Base-by-base conservation (phyloP, 1,140 invertebrate genomes). In the Euglossa dilemma region DNA sequence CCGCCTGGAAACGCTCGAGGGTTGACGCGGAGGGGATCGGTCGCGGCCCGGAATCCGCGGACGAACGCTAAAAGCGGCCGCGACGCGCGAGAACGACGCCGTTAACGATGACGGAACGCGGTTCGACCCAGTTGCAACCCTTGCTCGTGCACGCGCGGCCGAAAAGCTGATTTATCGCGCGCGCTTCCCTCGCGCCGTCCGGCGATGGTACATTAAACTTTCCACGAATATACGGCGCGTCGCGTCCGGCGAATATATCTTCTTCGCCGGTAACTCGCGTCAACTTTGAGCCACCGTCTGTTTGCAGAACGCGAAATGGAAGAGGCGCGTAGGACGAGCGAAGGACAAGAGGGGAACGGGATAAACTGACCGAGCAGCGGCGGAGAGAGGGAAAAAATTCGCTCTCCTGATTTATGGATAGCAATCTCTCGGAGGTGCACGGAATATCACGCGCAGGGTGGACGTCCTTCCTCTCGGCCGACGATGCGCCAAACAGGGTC, bases 51-150 rank as follows among this genome's bases (percentile, higher is more conserved):
- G n/a, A 64, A 43, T 61, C 36, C 45, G 16, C 16, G n/a, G 50
- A 79, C 47, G 66, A 59, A 59, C 76, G 25, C 14, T 28, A 7
- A 71, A 80, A 52, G 69, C 25, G 69, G 20, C 4, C n/a, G 6
- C 45, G 64, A 69, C 36, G n/a, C 25, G 12, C 18, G 54, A 9
- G 64, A 61, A 71, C 45, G 52, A 76, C 54, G 64, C 36, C 75
- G 67, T 80, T 80, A 80, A 80, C 67, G 76, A 80, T 80, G 76
- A 78, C 82, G 57, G 72, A 84, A 84, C 67, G 66, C 67, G 66
- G 43, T 43, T 54, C 69, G 69, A 72, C 82, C 76, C 69, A 80
- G 59, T 80, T 84, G 50, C 69, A 56, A 23, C 64, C 43, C 20
- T 71, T 66, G 8, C 81, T n/a, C 75, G 66, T 78, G 56, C 28